These are phyloP conservation scores for Porites evermanni DNA, from an alignment of 92 coral and sea anemone genomes.

Conservation along the genomic window DNA sequence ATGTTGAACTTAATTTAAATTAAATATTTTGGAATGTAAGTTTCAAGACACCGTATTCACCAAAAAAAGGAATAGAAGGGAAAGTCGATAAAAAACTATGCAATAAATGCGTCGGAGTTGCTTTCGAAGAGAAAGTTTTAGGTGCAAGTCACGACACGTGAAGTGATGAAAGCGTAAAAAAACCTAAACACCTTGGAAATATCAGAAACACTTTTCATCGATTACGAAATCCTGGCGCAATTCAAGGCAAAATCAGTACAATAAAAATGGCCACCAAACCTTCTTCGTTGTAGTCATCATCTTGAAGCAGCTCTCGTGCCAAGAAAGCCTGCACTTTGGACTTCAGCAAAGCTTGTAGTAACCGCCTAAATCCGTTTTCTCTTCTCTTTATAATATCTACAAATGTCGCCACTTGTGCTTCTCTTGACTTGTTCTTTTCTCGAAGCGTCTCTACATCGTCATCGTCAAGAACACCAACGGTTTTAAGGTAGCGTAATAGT, in stretches of 20 bases:
- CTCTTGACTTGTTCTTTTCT: slow-evolving; percentile 31
- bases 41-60: too few relatives aligned
- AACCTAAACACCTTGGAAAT: too few relatives aligned
- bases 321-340: slow-evolving; percentile 60
- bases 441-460: slow-evolving; percentile 60
- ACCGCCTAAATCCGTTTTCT: slow-evolving; percentile 54
- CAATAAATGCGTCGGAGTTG: too few relatives aligned
- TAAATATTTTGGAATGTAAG: too few relatives aligned
- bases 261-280: slow-evolving; percentile 28
- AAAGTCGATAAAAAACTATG: too few relatives aligned
- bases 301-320: slow-evolving; percentile 71
- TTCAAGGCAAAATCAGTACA: neutral
- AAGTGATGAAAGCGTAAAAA: too few relatives aligned
- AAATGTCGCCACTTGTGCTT: slow-evolving; percentile 50
- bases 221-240: neutral
- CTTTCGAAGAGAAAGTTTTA: too few relatives aligned
- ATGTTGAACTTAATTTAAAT: too few relatives aligned
- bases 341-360: slow-evolving; percentile 58
- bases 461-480: slow-evolving; percentile 41
- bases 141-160: too few relatives aligned
- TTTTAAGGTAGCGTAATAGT: slow-evolving; percentile 50
- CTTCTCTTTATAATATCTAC: slow-evolving; percentile 55
- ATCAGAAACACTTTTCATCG: neutral
- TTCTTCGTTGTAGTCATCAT: slow-evolving; percentile 54
- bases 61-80: too few relatives aligned